These are phyloP conservation scores for western clawed frog (Xenopus tropicalis) DNA, from an alignment of 2,113 vertebrate species.

Conservation along the genomic window DNA sequence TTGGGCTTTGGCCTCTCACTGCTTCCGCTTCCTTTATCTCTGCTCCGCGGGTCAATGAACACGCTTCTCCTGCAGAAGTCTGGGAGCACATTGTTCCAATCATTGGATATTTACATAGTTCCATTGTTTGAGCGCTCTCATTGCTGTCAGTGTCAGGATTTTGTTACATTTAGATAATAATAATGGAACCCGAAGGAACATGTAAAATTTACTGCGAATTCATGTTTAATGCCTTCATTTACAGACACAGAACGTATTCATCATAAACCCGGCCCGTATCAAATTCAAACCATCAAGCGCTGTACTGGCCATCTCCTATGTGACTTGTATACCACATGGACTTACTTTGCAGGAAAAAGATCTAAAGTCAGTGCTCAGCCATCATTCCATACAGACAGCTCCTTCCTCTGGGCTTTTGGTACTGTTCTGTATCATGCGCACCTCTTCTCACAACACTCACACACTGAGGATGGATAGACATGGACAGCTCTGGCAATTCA, in stretches of 20 bases:
- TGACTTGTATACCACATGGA: constrained; percentile 28
- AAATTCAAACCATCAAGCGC: constrained; percentile 23
- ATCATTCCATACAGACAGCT: constrained; percentile 38
- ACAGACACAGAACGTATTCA: constrained; percentile 14
- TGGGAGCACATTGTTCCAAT: neutral
- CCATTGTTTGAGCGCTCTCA: neutral
- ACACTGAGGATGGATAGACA: constrained; percentile 19
- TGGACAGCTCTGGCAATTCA: constrained; percentile 36
- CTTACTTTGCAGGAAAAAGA: constrained; percentile 36
- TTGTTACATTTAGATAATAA: neutral
- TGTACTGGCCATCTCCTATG: constrained; percentile 14
- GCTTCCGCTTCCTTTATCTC: no score
- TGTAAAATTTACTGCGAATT: constrained; percentile 5
- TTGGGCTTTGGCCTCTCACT: no score
- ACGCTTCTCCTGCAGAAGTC: no score
- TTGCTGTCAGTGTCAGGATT: constrained; percentile 7
- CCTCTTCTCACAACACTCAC: constrained; percentile 36
- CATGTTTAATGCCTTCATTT: constrained; percentile 27
- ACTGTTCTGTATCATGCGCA: constrained; percentile 31
- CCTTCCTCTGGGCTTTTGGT: constrained; percentile 37
- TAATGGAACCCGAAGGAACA: constrained; percentile 19
- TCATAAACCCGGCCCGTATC: constrained; percentile 7
- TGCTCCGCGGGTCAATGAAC: no score
- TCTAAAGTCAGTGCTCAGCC: constrained; percentile 21
- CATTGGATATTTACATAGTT: constrained; percentile 3